Evolutionary conservation across 2,113 vertebrate species (phyloP).

Genomic region (Tachycineta bicolor): DNA sequence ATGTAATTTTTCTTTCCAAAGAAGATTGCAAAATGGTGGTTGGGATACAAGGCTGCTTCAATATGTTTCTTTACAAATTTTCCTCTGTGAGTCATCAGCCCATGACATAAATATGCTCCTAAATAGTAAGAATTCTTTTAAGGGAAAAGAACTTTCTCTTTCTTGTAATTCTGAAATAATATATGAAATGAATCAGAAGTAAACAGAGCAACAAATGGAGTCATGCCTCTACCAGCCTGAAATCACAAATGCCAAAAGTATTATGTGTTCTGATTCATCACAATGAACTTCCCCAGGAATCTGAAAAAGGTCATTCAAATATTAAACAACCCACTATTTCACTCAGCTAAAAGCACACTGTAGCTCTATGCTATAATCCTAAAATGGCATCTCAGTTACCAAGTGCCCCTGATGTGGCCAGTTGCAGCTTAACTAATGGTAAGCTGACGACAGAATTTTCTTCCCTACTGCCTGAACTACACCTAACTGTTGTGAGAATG

Average conservation of each 20-base stretch:
- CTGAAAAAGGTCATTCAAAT: not conserved
- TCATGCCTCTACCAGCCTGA: not conserved
- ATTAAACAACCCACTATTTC: not conserved
- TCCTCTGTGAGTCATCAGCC: not conserved
- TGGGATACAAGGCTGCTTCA: not conserved
- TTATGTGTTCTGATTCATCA: conserved; percentile 8
- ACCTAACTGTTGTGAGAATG: not conserved
- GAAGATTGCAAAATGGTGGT: not conserved
- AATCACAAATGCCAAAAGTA: not conserved
- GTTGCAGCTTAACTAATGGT: not conserved
- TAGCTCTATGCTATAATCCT: not conserved
- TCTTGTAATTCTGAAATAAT: not conserved
- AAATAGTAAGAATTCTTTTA: not conserved
- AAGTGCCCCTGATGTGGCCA: not conserved
- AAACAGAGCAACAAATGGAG: not conserved
- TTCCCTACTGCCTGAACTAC: not conserved
- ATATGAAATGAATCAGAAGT: not conserved
- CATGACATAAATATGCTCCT: not conserved
- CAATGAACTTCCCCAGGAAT: not conserved
- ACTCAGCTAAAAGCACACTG: not conserved
- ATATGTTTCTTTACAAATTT: not conserved
- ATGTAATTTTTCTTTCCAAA: not conserved
- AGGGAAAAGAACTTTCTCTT: not conserved
- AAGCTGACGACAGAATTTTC: not conserved
- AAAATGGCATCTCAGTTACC: not conserved